Evolutionary conservation across 2,113 vertebrate genomes (phyloP).

Genomic region (Dipodomys merriami): DNA sequence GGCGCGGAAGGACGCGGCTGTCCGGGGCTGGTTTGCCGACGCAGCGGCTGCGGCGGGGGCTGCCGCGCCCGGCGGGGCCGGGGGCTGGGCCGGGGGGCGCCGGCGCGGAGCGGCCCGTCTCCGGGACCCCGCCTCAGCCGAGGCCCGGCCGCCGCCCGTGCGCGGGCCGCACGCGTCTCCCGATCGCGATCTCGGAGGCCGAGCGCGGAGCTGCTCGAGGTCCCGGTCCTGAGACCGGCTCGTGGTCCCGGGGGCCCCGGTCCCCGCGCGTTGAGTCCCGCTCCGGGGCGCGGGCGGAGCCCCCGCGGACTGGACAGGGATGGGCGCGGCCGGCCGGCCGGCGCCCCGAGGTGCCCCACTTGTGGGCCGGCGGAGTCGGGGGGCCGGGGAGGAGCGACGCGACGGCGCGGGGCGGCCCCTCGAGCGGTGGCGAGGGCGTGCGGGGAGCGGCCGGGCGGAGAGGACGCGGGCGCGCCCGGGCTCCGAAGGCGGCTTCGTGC

Average conservation of each 20-base stretch:
- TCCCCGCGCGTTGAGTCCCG: constrained; percentile 63
- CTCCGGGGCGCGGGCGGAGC: constrained; percentile 57
- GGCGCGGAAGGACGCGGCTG: constrained; percentile 86
- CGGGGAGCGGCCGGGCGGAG: constrained; percentile 33
- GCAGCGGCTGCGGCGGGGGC: constrained; percentile 54
- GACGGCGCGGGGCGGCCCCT: background rate
- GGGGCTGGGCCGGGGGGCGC: constrained; percentile 38
- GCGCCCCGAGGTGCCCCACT: background rate
- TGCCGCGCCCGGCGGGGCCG: constrained; percentile 55
- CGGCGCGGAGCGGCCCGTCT: background rate
- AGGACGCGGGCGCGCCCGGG: constrained; percentile 71
- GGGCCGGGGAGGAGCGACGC: background rate
- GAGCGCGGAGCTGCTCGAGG: constrained; percentile 43
- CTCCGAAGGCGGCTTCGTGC: constrained; percentile 83
- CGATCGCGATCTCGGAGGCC: background rate
- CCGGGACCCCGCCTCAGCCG: background rate
- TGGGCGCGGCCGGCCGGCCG: constrained; percentile 18
- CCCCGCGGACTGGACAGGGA: constrained; percentile 78
- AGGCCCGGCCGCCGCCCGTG: background rate
- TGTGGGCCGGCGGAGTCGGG: background rate
- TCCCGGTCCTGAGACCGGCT: constrained; percentile 67
- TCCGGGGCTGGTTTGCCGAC: constrained; percentile 91
- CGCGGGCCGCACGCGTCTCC: background rate
- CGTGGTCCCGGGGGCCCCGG: constrained; percentile 31
- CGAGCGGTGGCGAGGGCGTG: background rate